Conservation (phyloP, 2,888 invertebrate species). For the Rotaria sp. region DNA sequence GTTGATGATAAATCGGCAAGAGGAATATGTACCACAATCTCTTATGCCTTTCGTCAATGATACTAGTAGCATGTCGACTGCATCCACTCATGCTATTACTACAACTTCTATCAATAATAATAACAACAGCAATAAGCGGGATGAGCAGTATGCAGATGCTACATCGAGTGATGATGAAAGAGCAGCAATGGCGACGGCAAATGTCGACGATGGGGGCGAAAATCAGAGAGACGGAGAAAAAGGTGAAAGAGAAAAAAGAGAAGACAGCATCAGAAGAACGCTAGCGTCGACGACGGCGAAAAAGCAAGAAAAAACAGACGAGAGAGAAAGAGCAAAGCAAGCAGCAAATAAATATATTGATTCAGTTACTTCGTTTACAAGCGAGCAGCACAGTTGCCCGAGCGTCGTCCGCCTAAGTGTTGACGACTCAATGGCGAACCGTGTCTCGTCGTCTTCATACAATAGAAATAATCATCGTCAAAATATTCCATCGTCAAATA, state of each 20-base stretch:
- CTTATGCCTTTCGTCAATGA: not conserved
- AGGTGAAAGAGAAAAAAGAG: constrained; percentile 6
- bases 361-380: constrained; percentile 6
- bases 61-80: not conserved
- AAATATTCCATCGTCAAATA: constrained; percentile 15
- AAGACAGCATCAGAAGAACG: not conserved
- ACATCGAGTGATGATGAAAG: not conserved
- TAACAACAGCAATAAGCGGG: not conserved
- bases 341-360: not conserved
- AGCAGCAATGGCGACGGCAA: not conserved
- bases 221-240: not conserved
- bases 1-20: not conserved
- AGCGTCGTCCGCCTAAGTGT: not conserved
- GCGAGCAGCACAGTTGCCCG: constrained; percentile 6
- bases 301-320: not conserved
- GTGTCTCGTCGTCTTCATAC: not conserved
- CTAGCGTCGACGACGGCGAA: not conserved
- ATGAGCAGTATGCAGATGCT: not conserved
- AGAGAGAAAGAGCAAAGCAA: constrained; percentile 1
- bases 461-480: not conserved
- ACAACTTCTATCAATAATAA: not conserved
- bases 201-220: not conserved
- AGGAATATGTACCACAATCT: not conserved
- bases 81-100: not conserved
- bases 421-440: constrained; percentile 24